Conservation (phyloP, 1,140 invertebrate genomes). For the Zaprionus tsacasi region DNA sequence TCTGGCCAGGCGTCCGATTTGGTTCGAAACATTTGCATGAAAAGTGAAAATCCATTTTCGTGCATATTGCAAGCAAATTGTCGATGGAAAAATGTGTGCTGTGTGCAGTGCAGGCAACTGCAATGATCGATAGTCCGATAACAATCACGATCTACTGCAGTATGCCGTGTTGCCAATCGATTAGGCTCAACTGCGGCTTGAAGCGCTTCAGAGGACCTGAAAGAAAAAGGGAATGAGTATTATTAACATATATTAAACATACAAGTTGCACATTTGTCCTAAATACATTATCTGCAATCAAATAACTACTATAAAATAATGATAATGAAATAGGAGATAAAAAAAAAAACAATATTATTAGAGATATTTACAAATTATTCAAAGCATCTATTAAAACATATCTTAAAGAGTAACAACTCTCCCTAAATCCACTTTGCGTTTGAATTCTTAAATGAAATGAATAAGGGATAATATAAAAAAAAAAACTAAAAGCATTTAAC, state of each 20-base stretch:
- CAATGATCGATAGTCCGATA: conserved; percentile 7
- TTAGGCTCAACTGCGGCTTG: conserved; percentile 74
- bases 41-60: conserved; percentile 41
- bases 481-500: too few species aligned
- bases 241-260: not conserved
- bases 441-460: too few species aligned
- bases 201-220: conserved; percentile 78
- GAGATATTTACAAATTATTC: not conserved
- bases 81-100: conserved; percentile 14
- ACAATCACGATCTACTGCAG: conserved; percentile 49
- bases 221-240: conserved; percentile 31
- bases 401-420: not conserved
- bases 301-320: not conserved
- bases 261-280: not conserved
- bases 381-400: not conserved
- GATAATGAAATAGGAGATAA: not conserved
- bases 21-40: conserved; percentile 36
- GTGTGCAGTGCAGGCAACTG: conserved; percentile 11
- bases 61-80: conserved; percentile 49
- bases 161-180: conserved; percentile 78
- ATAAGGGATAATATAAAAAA: too few species aligned
- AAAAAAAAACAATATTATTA: not conserved
- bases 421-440: not conserved
- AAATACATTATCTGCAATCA: not conserved
- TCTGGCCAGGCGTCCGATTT: not conserved